Evolutionary conservation across 2,888 invertebrate genomes (phyloP), one percentile per base, ranked within the genome.

Genomic region (Deilephila porcellus): DNA sequence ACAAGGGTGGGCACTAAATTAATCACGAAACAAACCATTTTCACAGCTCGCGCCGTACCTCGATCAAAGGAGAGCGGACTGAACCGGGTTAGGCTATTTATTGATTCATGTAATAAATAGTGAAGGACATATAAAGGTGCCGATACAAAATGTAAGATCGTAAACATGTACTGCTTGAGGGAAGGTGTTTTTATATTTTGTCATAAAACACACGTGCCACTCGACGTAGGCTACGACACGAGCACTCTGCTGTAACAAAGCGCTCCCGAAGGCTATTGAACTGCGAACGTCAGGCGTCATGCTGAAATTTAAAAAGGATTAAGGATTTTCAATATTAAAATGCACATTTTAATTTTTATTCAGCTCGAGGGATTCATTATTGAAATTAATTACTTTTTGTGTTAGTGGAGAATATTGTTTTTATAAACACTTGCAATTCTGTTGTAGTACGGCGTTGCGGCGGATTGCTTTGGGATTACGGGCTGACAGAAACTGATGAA

Each of bases 151-250:
- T 81, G 80, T 80, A 79, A 82, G 81, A 79, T 85, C 85, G 84
- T 88, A 88, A 88, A 88, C 80, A 79, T 81, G 82, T 82, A 80
- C 80, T 82, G 82, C 83, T 82, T 81, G 80, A 79, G 77, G 80
- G 76, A 82, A 87, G 82, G 85, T 87, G 86, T 88, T 90, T 90
- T 90, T 91, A 90, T 90, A 88, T 86, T 87, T 82, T 76, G 80
- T 82, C 86, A 88, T 91, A 91, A 91, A 91, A 90, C 85, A 85
- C 90, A 91, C 88, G 85, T 87, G 90, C 78, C 81, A 82, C 82
- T 62, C 20, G 64, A 34, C 3, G 25, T 56, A 72, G 6, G 37
- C 6, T 20, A 25, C 64, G 20, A 45, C 37, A 11, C 59, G 17
- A 53, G 52, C 19, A 63, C 52, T 45, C 20, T 53, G 62, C 34